Evolutionary conservation across 2,888 invertebrate genomes (phyloP).

Genomic region (Peribatodes rhomboidaria): DNA sequence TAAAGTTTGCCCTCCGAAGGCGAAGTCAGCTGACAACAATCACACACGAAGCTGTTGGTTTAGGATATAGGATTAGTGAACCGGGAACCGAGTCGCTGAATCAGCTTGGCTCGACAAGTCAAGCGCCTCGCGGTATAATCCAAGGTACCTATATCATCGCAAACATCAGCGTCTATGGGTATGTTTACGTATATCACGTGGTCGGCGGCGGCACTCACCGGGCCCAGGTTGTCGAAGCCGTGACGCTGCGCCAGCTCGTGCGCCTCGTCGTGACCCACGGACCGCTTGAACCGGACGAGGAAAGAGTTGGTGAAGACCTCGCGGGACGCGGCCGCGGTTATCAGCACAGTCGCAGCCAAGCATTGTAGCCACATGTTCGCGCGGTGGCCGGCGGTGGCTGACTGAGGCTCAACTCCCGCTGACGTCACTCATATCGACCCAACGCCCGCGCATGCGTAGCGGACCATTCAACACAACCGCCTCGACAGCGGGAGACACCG

Average conservation of each 20-base stretch:
- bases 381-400: conserved; percentile 76
- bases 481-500: conserved; percentile 66
- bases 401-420: conserved; percentile 73
- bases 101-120: not conserved
- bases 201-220: conserved; percentile 89
- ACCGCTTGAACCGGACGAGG: conserved; percentile 94
- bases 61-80: conserved; percentile 42
- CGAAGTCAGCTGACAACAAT: conserved; percentile 14
- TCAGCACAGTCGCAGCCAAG: conserved; percentile 76
- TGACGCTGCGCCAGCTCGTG: conserved; percentile 93
- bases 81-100: conserved; percentile 33
- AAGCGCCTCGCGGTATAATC: not conserved
- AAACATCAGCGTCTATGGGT: conserved; percentile 55
- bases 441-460: conserved; percentile 71
- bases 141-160: conserved; percentile 47
- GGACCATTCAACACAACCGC: conserved; percentile 58
- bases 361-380: conserved; percentile 83
- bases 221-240: conserved; percentile 97
- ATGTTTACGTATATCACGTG: conserved; percentile 84
- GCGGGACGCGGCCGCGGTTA: conserved; percentile 73
- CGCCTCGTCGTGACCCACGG: conserved; percentile 92
- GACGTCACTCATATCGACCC: conserved; percentile 84
- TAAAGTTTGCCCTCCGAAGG: conserved; percentile 15
- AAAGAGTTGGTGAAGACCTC: conserved; percentile 98
- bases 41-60: not conserved